These are phyloP conservation scores for Rhynchotus rufescens DNA, from an alignment of 2,797 vertebrate species.

Conservation along the genomic window DNA sequence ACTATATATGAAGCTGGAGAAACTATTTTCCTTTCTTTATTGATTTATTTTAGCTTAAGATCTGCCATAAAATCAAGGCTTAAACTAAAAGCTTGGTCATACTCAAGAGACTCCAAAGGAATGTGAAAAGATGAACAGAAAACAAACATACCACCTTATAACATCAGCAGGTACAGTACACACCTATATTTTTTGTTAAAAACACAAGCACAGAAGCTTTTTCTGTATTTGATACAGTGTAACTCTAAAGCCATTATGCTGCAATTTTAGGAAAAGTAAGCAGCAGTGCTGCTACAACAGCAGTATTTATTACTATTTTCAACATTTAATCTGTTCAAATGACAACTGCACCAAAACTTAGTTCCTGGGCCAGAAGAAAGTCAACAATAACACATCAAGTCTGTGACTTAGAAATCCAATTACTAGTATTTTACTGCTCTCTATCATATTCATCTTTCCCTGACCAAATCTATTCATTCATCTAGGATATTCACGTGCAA, in stretches of 20 bases:
- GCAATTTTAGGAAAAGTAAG: background rate
- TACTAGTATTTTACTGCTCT: background rate
- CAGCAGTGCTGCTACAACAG: background rate
- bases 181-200: background rate
- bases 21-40: background rate
- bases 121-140: background rate
- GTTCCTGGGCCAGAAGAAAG: background rate
- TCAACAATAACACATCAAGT: background rate
- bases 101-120: background rate
- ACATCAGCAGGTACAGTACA: background rate
- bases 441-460: background rate
- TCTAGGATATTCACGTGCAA: background rate
- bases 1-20: background rate
- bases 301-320: background rate
- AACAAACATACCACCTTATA: background rate
- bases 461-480: fast-evolving
- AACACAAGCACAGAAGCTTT: background rate
- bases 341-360: background rate
- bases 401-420: background rate
- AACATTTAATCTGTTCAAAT: background rate
- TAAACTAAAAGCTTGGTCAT: background rate
- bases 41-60: background rate
- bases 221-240: background rate
- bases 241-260: background rate
- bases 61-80: background rate